Evolutionary conservation across 1,140 invertebrate species (phyloP).

Genomic region (Drosophila littoralis): DNA sequence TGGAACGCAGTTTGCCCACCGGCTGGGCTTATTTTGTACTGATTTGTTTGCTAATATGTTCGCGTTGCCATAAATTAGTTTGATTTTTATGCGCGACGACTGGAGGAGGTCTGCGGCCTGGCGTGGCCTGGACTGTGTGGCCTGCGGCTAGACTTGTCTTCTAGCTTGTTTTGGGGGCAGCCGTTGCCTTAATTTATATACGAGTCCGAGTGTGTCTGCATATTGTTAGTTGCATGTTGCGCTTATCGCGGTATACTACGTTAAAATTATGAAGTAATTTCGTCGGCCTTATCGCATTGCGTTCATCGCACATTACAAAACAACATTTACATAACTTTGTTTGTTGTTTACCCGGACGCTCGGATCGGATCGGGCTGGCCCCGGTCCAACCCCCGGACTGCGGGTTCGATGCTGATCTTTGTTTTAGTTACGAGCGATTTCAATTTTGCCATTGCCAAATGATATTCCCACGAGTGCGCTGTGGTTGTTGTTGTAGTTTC

Average conservation of each 20-base stretch:
- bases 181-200: constrained; percentile 30
- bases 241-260: constrained; percentile 48
- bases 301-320: constrained; percentile 83
- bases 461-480: constrained; percentile 67
- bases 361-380: neutral
- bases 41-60: constrained; percentile 83
- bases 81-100: constrained; percentile 69
- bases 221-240: constrained; percentile 65
- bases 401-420: constrained; percentile 43
- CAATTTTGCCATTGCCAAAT: constrained; percentile 66
- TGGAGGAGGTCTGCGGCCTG: constrained; percentile 38
- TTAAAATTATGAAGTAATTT: constrained; percentile 81
- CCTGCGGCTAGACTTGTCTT: constrained; percentile 46
- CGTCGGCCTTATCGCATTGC: constrained; percentile 72
- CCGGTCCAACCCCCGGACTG: neutral
- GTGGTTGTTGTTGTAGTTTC: neutral
- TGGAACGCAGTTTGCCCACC: constrained; percentile 25
- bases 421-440: constrained; percentile 58
- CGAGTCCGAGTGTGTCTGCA: constrained; percentile 36
- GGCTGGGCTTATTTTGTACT: constrained; percentile 77
- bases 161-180: constrained; percentile 24
- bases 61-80: constrained; percentile 82
- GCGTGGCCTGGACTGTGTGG: constrained; percentile 18
- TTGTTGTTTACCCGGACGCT: constrained; percentile 30
- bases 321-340: constrained; percentile 80